These are phyloP conservation scores for Coenobita brevimanus DNA, from an alignment of 1,140 invertebrate genomes.

Conservation along the genomic window DNA sequence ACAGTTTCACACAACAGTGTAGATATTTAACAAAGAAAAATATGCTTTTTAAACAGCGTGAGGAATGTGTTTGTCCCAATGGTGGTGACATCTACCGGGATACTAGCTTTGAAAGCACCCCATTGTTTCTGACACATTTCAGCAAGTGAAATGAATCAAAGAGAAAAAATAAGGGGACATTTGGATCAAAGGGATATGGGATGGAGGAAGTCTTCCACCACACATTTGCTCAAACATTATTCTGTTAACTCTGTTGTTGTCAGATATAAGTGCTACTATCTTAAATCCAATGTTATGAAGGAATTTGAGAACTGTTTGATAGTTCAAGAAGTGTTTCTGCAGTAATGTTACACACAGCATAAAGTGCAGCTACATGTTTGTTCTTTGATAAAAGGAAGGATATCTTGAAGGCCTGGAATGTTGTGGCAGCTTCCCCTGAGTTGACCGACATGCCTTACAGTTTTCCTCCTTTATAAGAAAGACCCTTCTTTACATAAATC, in stretches of 20 bases:
- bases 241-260: slow-evolving; percentile 6
- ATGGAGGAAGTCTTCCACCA: background rate
- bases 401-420: slow-evolving; percentile 12
- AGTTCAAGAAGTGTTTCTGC: background rate
- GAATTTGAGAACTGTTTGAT: background rate
- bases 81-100: no score
- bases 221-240: background rate
- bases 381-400: background rate
- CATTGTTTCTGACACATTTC: no score
- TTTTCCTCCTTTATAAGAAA: slow-evolving; percentile 15
- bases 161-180: no score
- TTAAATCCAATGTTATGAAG: slow-evolving; percentile 13
- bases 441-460: background rate
- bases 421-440: background rate
- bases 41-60: no score
- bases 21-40: no score
- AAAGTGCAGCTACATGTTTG: slow-evolving; percentile 7
- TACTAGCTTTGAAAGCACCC: no score
- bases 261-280: background rate
- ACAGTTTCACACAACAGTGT: no score
- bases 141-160: no score
- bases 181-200: no score
- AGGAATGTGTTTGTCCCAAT: no score
- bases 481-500: slow-evolving; percentile 8
- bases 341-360: slow-evolving; percentile 5